A percentile compares a stretch with the other conserved stretches of the same genome.
Evolutionary conservation across 2,797 vertebrate genomes (phyloP).

Genomic region (Clarias platycephalus): DNA sequence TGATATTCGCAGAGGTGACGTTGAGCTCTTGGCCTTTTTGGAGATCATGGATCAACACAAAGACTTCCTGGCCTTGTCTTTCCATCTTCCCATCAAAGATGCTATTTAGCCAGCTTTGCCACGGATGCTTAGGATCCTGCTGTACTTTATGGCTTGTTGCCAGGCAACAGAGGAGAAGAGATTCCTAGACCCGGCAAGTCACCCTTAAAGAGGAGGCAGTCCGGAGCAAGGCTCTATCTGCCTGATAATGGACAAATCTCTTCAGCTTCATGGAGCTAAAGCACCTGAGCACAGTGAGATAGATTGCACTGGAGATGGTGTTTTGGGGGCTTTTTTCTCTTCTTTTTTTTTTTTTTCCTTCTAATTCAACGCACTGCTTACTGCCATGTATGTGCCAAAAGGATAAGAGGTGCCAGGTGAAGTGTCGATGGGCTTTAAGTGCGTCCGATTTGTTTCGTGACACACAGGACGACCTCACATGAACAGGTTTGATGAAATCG

Average conservation of each 20-base stretch:
- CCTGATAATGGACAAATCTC: slow-evolving; percentile 53
- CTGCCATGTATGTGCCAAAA: slow-evolving; percentile 25
- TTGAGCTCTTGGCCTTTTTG: slow-evolving; percentile 3
- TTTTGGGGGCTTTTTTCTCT: neutral
- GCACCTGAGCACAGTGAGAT: slow-evolving; percentile 40
- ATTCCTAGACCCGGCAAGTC: slow-evolving; percentile 54
- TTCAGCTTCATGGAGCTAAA: neutral
- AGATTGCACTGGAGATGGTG: slow-evolving; percentile 27
- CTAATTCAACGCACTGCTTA: neutral
- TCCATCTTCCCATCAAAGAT: slow-evolving; percentile 43
- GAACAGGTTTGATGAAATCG: slow-evolving; percentile 38
- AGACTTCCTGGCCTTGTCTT: slow-evolving; percentile 32
- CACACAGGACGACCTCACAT: slow-evolving; percentile 30
- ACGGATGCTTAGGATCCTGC: slow-evolving; percentile 7
- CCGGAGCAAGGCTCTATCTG: slow-evolving; percentile 55
- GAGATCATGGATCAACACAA: slow-evolving; percentile 43
- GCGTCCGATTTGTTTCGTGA: slow-evolving; percentile 33
- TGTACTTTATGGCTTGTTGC: slow-evolving; percentile 57
- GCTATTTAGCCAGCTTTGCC: slow-evolving; percentile 23
- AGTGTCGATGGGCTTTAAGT: slow-evolving; percentile 41
- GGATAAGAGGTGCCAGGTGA: slow-evolving; percentile 8
- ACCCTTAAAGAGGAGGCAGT: slow-evolving; percentile 56
- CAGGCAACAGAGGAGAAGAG: slow-evolving; percentile 58
- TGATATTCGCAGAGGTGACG: slow-evolving; percentile 42
- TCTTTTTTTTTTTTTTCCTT: neutral